phyloP scores from a whole-genome alignment of 2,888 invertebrate genomes.

The Diadromus collaris region DNA sequence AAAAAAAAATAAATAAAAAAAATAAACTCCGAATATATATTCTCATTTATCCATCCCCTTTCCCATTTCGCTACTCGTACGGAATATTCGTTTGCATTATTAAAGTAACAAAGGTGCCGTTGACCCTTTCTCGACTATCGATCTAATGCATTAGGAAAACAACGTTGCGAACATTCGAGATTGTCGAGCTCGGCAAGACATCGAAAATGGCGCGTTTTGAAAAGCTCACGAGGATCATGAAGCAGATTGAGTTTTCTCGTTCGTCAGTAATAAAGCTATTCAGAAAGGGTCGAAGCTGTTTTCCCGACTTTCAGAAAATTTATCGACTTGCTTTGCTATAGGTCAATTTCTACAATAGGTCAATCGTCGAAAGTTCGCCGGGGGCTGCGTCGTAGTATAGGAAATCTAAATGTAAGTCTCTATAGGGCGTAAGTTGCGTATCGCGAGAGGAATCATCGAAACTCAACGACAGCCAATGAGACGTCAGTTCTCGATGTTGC shows the following conservation, averaged over 20 bases:
- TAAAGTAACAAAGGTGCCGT: neutral
- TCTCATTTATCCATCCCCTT: neutral
- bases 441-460: neutral
- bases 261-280: neutral
- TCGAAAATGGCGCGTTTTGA: neutral
- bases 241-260: neutral
- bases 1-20: slow-evolving; percentile 54
- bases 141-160: neutral
- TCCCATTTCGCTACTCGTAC: neutral
- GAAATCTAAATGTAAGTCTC: neutral
- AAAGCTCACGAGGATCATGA: neutral
- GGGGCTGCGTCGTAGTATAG: neutral
- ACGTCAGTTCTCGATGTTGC: neutral
- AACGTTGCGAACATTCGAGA: neutral
- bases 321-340: neutral
- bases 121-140: neutral
- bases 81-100: neutral
- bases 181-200: neutral
- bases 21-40: slow-evolving; percentile 1
- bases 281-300: neutral
- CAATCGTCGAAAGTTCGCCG: slow-evolving; percentile 8
- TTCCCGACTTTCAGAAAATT: neutral
- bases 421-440: neutral
- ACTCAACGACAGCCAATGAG: neutral
- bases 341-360: slow-evolving; percentile 1